Conservation (phyloP, 2,888 invertebrate genomes). For the Scaptomyza tumidula region DNA sequence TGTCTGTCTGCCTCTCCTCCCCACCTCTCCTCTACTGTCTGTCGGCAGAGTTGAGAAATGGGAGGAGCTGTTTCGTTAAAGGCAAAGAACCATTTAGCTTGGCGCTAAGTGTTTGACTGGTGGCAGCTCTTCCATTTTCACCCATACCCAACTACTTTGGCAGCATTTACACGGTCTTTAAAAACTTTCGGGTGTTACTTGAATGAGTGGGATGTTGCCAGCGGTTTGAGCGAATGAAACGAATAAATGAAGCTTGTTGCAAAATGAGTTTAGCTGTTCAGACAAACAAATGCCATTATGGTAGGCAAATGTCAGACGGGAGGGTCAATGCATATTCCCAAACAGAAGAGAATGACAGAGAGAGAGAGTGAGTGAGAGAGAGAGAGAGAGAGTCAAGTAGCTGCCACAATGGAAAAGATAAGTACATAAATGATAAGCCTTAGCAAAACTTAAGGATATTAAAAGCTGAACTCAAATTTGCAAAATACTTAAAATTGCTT, state of each 20-base stretch:
- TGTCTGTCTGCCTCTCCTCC: constrained; percentile 17
- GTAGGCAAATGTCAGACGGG: constrained; percentile 20
- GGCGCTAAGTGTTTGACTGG: constrained; percentile 54
- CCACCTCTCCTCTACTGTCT: constrained; percentile 7
- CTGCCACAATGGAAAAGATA: background rate
- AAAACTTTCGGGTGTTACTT: constrained; percentile 23
- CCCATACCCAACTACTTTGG: background rate
- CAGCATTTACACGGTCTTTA: constrained; percentile 31
- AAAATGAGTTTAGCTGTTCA: constrained; percentile 24
- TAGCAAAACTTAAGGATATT: background rate
- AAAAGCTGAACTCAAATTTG: background rate
- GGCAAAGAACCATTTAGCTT: constrained; percentile 47
- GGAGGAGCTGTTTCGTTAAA: constrained; percentile 38
- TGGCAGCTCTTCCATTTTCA: background rate
- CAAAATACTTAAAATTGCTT: background rate
- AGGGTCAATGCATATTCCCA: constrained; percentile 21
- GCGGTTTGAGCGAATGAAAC: background rate
- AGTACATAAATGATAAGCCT: constrained; percentile 1
- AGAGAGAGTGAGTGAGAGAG: no score
- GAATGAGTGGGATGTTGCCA: constrained; percentile 16
- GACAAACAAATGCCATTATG: constrained; percentile 36
- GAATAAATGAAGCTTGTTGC: constrained; percentile 11
- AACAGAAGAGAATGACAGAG: background rate
- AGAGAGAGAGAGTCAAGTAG: background rate
- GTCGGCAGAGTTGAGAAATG: constrained; percentile 33